Evolutionary conservation across 2,888 invertebrate species (phyloP).

Genomic region (Pharmacophagus antenor): DNA sequence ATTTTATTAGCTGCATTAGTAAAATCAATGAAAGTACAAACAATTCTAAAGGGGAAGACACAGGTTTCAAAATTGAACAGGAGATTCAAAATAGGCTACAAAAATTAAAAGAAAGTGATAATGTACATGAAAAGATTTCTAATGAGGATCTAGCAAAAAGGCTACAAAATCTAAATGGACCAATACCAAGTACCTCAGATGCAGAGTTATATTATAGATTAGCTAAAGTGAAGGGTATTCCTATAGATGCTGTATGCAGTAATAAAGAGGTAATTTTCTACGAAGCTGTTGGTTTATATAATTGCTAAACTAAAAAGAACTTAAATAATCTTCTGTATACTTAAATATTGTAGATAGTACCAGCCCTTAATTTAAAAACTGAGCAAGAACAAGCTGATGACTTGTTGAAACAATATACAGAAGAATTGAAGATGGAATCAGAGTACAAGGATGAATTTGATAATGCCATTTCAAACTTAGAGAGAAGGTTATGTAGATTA

Average conservation of each 20-base stretch:
- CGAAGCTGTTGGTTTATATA: neutral
- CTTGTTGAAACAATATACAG: slow-evolving; percentile 82
- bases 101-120: slow-evolving; percentile 83
- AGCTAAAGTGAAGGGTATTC: slow-evolving; percentile 84
- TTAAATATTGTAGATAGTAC: slow-evolving; percentile 55
- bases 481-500: slow-evolving; percentile 57
- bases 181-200: slow-evolving; percentile 76
- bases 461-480: slow-evolving; percentile 57
- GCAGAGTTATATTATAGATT: slow-evolving; percentile 84
- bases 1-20: slow-evolving; percentile 42
- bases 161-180: slow-evolving; percentile 59
- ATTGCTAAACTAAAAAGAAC: neutral
- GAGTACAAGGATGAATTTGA: slow-evolving; percentile 65
- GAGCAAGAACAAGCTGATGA: slow-evolving; percentile 87
- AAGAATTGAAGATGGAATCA: slow-evolving; percentile 72
- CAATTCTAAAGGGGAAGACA: slow-evolving; percentile 31
- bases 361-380: slow-evolving; percentile 80
- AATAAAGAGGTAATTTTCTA: slow-evolving; percentile 50
- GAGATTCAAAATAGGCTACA: slow-evolving; percentile 84
- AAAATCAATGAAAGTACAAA: slow-evolving; percentile 34
- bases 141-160: slow-evolving; percentile 54
- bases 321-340: neutral
- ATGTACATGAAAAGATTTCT: slow-evolving; percentile 36
- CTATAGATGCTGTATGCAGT: slow-evolving; percentile 41
- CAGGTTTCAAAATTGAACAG: slow-evolving; percentile 75